These are phyloP conservation scores for Stegodyphus dumicola DNA, from an alignment of 1,140 invertebrate genomes.

Conservation along the genomic window DNA sequence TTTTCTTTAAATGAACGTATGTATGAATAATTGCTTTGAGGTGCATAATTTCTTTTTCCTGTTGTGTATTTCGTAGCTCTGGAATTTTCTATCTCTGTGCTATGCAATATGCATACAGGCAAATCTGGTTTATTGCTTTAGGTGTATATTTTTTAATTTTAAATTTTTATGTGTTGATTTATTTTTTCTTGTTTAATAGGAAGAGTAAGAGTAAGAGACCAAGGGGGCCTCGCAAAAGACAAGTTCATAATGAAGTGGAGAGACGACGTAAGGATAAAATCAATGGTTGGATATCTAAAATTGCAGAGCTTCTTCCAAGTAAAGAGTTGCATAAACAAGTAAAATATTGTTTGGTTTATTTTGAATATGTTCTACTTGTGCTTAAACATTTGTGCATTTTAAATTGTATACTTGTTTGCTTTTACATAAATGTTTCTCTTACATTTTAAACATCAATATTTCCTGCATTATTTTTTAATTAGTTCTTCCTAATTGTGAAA, in stretches of 20 bases:
- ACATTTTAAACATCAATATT: not conserved
- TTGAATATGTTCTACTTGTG: not conserved
- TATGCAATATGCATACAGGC: too few relatives aligned
- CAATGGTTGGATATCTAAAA: constrained; percentile 66
- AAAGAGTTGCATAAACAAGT: constrained; percentile 60
- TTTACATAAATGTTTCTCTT: too few relatives aligned
- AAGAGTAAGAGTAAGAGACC: constrained; percentile 24
- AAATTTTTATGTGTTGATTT: not conserved
- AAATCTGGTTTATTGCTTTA: not conserved
- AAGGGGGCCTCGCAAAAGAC: constrained; percentile 61
- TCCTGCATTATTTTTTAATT: not conserved
- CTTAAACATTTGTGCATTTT: not conserved
- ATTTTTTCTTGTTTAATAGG: not conserved
- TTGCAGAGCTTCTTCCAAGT: constrained; percentile 65
- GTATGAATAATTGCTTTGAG: too few relatives aligned
- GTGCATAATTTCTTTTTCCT: too few relatives aligned
- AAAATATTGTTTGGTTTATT: not conserved
- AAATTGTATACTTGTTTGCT: not conserved
- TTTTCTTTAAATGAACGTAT: too few relatives aligned
- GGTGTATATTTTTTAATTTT: not conserved
- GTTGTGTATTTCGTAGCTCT: too few relatives aligned
- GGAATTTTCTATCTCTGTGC: too few relatives aligned
- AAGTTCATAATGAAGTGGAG: constrained; percentile 66
- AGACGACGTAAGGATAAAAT: constrained; percentile 67
- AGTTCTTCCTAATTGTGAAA: too few relatives aligned